These are phyloP conservation scores for Morone saxatilis DNA, from an alignment of 2,113 vertebrate species.

Conservation along the genomic window DNA sequence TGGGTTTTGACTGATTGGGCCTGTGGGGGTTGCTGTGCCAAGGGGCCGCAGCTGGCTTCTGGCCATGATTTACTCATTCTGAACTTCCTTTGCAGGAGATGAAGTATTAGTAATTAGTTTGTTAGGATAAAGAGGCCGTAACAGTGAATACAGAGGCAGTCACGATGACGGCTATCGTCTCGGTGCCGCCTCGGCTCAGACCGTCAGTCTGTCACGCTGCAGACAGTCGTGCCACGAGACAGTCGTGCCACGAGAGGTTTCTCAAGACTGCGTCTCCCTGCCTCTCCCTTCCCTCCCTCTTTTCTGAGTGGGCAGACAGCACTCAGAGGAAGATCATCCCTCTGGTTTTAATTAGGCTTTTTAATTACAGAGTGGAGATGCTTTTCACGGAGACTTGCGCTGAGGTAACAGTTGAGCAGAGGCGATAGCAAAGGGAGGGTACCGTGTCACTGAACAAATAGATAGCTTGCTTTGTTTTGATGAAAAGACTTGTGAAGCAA, in stretches of 20 bases:
- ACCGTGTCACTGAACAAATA: slow-evolving; percentile 7
- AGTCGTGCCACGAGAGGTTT: slow-evolving; percentile 13
- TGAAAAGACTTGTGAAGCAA: not conserved
- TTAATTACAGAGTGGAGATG: slow-evolving; percentile 61
- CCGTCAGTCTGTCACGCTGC: slow-evolving; percentile 21
- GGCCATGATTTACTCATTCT: slow-evolving; percentile 14
- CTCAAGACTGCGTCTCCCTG: not conserved
- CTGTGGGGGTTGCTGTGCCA: not conserved
- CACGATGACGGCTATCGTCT: not conserved
- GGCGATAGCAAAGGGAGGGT: slow-evolving; percentile 22
- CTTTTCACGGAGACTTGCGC: slow-evolving; percentile 41
- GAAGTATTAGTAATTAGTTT: slow-evolving; percentile 33
- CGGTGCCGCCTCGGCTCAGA: not conserved
- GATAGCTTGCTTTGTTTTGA: not conserved
- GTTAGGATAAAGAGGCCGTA: slow-evolving; percentile 30
- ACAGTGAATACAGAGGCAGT: slow-evolving; percentile 5
- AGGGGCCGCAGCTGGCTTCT: not conserved
- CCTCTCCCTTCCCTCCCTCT: not conserved
- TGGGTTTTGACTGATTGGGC: slow-evolving; percentile 14
- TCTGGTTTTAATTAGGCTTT: slow-evolving; percentile 73
- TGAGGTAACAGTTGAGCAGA: slow-evolving; percentile 44
- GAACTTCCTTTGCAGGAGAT: not conserved
- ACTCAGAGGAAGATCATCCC: slow-evolving; percentile 46
- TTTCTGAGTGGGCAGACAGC: slow-evolving; percentile 44
- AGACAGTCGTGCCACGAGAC: slow-evolving; percentile 23